Conservation (phyloP, 2,113 vertebrate species). For the Hyaena hyaena region DNA sequence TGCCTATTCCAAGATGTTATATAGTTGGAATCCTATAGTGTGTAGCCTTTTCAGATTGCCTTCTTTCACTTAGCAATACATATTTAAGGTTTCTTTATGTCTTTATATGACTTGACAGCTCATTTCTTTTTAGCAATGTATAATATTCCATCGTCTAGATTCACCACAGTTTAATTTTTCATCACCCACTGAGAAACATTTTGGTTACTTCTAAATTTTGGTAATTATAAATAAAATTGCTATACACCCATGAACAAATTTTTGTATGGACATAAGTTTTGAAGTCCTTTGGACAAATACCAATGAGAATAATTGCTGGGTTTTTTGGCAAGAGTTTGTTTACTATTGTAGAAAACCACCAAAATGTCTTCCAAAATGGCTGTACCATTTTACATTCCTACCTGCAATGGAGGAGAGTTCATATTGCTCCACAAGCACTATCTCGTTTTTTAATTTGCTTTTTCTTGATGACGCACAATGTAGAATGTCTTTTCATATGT, state of each 20-base stretch:
- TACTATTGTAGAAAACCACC: background rate
- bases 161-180: background rate
- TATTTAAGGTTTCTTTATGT: background rate
- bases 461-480: background rate
- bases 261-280: background rate
- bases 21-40: background rate
- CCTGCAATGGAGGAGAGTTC: background rate
- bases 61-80: background rate
- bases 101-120: background rate
- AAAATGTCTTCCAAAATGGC: background rate
- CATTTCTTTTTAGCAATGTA: background rate
- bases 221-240: background rate
- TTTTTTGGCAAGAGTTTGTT: background rate
- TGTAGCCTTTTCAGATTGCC: background rate
- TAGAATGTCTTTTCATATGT: background rate
- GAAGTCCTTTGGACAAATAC: background rate
- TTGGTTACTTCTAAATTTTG: background rate
- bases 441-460: background rate
- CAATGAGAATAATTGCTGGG: background rate
- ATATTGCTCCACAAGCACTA: background rate
- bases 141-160: background rate
- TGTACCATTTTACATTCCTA: background rate
- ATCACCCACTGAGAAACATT: background rate
- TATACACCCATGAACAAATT: background rate
- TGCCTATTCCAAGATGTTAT: background rate